phyloP scores from a whole-genome alignment of 1,140 invertebrate genomes.

The Philotrypesis tridentata region DNA sequence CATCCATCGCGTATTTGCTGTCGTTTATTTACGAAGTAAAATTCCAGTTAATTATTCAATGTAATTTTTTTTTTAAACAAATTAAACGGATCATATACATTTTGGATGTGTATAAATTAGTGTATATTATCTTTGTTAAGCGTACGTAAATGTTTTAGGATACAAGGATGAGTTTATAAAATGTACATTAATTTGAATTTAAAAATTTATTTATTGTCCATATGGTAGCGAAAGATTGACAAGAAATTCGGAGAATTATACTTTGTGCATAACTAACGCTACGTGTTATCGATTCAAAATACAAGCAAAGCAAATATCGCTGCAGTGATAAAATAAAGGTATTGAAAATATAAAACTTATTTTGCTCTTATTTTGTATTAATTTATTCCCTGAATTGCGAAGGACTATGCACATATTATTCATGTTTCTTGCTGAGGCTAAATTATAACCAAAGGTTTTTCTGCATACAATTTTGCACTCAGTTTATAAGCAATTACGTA shows the following conservation, averaged over 20 bases:
- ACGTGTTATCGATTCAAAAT: background rate
- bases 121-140: background rate
- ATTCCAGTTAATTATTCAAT: background rate
- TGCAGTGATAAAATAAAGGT: constrained; percentile 11
- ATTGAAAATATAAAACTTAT: background rate
- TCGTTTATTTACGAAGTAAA: background rate
- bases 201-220: constrained; percentile 20
- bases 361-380: background rate
- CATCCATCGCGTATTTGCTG: background rate
- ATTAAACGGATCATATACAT: background rate
- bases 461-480: no score
- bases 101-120: background rate
- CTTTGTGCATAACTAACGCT: background rate
- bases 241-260: background rate
- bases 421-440: no score
- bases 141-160: background rate
- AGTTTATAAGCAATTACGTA: no score
- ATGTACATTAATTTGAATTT: background rate
- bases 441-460: no score
- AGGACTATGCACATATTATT: no score
- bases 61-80: background rate
- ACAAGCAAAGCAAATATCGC: background rate
- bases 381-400: background rate
- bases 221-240: background rate
- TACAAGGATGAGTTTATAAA: constrained; percentile 13